These are phyloP conservation scores for Dufourea novaeangliae DNA, from an alignment of 1,140 invertebrate species.

Conservation along the genomic window DNA sequence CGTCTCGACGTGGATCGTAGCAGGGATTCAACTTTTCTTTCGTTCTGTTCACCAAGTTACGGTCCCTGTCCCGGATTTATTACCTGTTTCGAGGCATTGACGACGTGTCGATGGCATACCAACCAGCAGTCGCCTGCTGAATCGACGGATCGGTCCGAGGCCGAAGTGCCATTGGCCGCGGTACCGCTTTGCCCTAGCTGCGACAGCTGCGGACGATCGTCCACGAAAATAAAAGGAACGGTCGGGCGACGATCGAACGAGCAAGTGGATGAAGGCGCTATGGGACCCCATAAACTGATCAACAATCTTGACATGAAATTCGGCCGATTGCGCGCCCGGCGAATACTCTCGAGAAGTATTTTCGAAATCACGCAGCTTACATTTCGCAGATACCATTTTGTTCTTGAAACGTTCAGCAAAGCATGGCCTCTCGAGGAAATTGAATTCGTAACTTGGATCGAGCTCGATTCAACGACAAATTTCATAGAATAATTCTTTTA, in stretches of 20 bases:
- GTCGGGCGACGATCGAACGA: slow-evolving; percentile 26
- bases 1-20: background rate
- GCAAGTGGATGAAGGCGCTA: slow-evolving; percentile 34
- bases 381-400: background rate
- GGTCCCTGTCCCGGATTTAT: slow-evolving; percentile 50
- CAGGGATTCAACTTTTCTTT: slow-evolving; percentile 28
- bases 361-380: background rate
- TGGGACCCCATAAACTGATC: slow-evolving; percentile 49
- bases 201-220: slow-evolving; percentile 59
- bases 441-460: background rate
- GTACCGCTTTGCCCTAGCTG: slow-evolving; percentile 37
- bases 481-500: too few species aligned
- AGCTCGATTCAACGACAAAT: background rate
- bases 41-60: slow-evolving; percentile 36
- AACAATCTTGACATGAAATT: slow-evolving; percentile 39
- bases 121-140: slow-evolving; percentile 40
- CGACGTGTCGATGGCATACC: slow-evolving; percentile 55
- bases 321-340: background rate
- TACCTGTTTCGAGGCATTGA: slow-evolving; percentile 60
- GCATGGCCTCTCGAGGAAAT: background rate
- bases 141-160: slow-evolving; percentile 48
- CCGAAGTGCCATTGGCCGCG: slow-evolving; percentile 44
- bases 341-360: background rate
- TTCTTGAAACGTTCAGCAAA: background rate
- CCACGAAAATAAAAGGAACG: slow-evolving; percentile 58